A percentile compares a stretch with the other conserved stretches of the same genome.
Evolutionary conservation across 1,140 invertebrate genomes (phyloP).

Genomic region (Ostrea denselamellosa): DNA sequence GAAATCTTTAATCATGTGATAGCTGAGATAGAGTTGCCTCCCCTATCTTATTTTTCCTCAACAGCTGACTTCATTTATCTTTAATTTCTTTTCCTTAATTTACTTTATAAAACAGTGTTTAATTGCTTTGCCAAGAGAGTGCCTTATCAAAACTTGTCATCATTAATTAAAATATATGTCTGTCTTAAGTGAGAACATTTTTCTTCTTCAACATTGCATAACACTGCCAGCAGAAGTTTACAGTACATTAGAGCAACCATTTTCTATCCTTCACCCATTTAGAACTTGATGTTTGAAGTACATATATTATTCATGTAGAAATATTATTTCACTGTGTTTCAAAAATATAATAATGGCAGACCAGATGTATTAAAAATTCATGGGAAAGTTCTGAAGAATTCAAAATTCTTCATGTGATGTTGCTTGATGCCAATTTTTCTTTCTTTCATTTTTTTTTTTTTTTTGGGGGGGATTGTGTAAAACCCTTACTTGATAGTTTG

Average conservation of each 20-base stretch:
- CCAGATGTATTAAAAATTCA: background rate
- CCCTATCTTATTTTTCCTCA: background rate
- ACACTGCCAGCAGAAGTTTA: too few relatives aligned
- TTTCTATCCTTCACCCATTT: too few relatives aligned
- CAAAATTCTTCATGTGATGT: background rate
- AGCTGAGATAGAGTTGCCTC: background rate
- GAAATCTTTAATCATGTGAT: background rate
- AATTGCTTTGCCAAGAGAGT: background rate
- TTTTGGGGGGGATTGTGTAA: background rate
- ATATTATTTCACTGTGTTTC: too few relatives aligned
- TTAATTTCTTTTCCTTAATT: background rate
- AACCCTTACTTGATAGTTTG: conserved; percentile 92
- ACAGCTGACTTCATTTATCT: background rate
- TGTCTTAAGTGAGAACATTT: background rate
- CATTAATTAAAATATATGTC: background rate
- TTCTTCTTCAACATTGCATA: background rate
- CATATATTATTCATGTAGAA: too few relatives aligned
- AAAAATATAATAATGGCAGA: too few relatives aligned
- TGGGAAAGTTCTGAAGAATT: conserved; percentile 2
- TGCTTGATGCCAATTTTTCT: background rate
- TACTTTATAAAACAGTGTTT: background rate
- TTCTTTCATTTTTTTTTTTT: too few relatives aligned
- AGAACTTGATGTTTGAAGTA: too few relatives aligned
- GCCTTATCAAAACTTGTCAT: conserved; percentile 13
- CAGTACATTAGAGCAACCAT: too few relatives aligned